Conservation (phyloP, 2,888 invertebrate species). For the Teinopalpus imperialis region DNA sequence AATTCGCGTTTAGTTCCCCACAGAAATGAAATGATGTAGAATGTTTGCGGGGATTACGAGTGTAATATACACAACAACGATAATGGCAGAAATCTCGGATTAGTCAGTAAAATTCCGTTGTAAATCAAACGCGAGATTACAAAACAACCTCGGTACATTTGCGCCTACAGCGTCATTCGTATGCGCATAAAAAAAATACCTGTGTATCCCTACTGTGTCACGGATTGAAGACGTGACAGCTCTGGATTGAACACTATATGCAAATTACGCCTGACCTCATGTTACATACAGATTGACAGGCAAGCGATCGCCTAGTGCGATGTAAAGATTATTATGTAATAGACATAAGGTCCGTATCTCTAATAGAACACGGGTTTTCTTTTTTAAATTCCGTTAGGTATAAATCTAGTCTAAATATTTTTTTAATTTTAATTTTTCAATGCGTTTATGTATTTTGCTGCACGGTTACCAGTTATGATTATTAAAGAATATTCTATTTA, state of each 20-base stretch:
- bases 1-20: conserved; percentile 57
- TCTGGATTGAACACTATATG: conserved; percentile 23
- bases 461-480: too few species aligned
- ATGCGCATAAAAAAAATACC: conserved; percentile 22
- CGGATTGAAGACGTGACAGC: conserved; percentile 26
- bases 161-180: conserved; percentile 12
- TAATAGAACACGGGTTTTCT: too few species aligned
- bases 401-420: too few species aligned
- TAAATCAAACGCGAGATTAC: conserved; percentile 41
- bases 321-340: too few species aligned
- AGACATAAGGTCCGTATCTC: too few species aligned
- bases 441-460: too few species aligned
- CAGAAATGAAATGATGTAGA: too few species aligned
- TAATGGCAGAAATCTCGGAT: conserved; percentile 45
- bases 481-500: too few species aligned
- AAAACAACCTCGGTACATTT: conserved; percentile 24
- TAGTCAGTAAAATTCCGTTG: conserved; percentile 57
- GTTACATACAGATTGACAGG: conserved; percentile 3
- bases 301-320: conserved; percentile 6
- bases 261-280: conserved; percentile 23
- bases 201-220: conserved; percentile 19
- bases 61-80: conserved; percentile 48
- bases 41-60: conserved; percentile 47
- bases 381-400: too few species aligned
- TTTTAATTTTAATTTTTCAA: too few species aligned